Base-by-base conservation (phyloP, 2,888 invertebrate genomes). In the Amphipoea lucens region DNA sequence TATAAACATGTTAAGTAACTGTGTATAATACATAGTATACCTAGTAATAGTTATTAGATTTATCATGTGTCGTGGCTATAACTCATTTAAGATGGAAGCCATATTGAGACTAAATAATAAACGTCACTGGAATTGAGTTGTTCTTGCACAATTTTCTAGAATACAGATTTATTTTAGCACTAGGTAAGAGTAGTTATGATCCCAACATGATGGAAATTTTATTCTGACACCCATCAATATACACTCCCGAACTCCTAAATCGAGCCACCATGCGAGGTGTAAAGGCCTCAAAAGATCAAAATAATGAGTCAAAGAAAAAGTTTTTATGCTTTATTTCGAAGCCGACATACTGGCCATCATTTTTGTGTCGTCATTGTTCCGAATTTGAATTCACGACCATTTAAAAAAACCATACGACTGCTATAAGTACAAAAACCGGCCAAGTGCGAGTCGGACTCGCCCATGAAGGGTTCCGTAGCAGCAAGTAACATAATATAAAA, bases 41-140 rank as follows among this genome's bases (percentile, higher is more conserved):
- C 17, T 71, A 83, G 62, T 78, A 45, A 68, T 83, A 81, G 45
- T 40, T 48, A 78, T 54, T 63, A 80, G 79, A 57, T 57, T 60
- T 78, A 62, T 68, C 63, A 78, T 68, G 23, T 68, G 62, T 83
- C 78, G 83, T 80, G 78, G 83, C 54, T 63, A 62, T 83, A 78
- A 45, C 12, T 76, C 36, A 62, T 77, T 62, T 80, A 67, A 77
- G 51, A 67, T 40, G 23, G 40, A 51, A 54, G 60, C 78, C 66
- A 60, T 67, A 51, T 23, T 60, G n/a, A 48, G 23, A 77, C 23
- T 45, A 54, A 77, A 54, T 51, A 82, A 75, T 48, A 67, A 54
- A 45, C 40, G 20, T 76, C 66, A 83, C 62, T 20, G 66, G 67
- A 83, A 83, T 83, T 78, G 83, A 54, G 67, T 77, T 67, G 11